Conservation (phyloP, 2,888 invertebrate genomes). For the Molorchus minor region DNA sequence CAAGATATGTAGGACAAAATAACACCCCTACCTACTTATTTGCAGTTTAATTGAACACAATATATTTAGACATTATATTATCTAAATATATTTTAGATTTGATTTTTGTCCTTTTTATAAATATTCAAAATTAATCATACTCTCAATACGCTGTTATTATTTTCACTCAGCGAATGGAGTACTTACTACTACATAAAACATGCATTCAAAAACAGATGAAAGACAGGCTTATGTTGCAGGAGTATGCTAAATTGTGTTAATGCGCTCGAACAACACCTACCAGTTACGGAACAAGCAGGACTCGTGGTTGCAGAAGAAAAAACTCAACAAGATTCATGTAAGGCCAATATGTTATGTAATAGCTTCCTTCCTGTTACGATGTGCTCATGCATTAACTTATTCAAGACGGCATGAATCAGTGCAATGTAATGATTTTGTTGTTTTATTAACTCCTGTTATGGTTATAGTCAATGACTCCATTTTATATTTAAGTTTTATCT, state of each 20-base stretch:
- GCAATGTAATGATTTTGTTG: conserved; percentile 1
- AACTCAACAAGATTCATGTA: conserved; percentile 83
- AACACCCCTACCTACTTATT: too few species aligned
- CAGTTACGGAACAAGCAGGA: conserved; percentile 79
- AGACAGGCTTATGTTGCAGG: conserved; percentile 68
- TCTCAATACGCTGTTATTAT: too few species aligned
- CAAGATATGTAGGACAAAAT: too few species aligned
- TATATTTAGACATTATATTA: too few species aligned
- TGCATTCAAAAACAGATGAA: conserved; percentile 30
- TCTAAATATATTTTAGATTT: too few species aligned
- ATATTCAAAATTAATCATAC: too few species aligned
- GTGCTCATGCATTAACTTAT: conserved; percentile 17
- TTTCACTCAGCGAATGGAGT: too few species aligned
- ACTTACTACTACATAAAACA: too few species aligned
- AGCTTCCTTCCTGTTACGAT: conserved; percentile 9
- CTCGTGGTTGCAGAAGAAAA: conserved; percentile 82
- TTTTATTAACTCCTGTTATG: neutral
- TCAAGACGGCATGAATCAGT: conserved; percentile 18
- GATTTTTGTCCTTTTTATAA: too few species aligned
- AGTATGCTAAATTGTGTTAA: conserved; percentile 97
- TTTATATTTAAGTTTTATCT: too few species aligned
- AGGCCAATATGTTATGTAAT: conserved; percentile 57
- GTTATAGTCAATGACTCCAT: neutral
- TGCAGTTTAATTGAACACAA: too few species aligned
- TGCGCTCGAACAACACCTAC: conserved; percentile 89